phyloP scores from a whole-genome alignment of 2,888 invertebrate species.

The Cephalotes varians region DNA sequence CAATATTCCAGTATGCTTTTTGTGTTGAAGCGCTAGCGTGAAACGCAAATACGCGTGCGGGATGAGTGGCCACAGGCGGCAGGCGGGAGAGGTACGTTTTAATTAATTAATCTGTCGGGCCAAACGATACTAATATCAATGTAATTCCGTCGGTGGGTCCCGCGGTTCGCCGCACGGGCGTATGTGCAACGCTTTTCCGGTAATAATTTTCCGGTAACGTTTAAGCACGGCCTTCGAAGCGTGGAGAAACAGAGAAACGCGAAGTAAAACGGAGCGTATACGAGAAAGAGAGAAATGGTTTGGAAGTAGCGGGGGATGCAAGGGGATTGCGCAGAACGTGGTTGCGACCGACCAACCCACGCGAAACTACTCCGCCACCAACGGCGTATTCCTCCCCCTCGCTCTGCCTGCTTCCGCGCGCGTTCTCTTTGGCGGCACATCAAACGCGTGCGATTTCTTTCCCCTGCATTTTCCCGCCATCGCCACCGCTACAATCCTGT shows the following conservation, averaged over 20 bases:
- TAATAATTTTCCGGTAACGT: slow-evolving; percentile 79
- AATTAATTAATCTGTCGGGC: slow-evolving; percentile 84
- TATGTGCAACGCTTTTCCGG: slow-evolving; percentile 75
- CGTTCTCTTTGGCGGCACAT: slow-evolving; percentile 83
- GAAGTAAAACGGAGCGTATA: slow-evolving; percentile 33
- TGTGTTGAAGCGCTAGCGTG: slow-evolving; percentile 53
- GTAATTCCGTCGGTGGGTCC: slow-evolving; percentile 80
- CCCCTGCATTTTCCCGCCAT: slow-evolving; percentile 74
- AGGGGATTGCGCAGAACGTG: slow-evolving; percentile 63
- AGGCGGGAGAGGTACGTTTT: slow-evolving; percentile 76
- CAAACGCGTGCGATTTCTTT: slow-evolving; percentile 84
- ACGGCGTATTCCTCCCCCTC: slow-evolving; percentile 62
- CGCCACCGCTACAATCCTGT: slow-evolving; percentile 17
- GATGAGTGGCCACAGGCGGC: slow-evolving; percentile 61
- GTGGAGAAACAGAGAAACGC: slow-evolving; percentile 43
- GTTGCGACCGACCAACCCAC: slow-evolving; percentile 72
- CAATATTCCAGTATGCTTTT: slow-evolving; percentile 16
- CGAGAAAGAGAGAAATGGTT: slow-evolving; percentile 21
- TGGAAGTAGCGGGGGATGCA: slow-evolving; percentile 29
- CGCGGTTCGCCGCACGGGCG: slow-evolving; percentile 82
- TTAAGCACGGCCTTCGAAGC: slow-evolving; percentile 67
- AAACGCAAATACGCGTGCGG: slow-evolving; percentile 86
- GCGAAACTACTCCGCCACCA: slow-evolving; percentile 71
- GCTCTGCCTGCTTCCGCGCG: slow-evolving; percentile 52
- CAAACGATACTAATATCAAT: slow-evolving; percentile 84